These are phyloP conservation scores for Nowickia ferox DNA, from an alignment of 2,888 invertebrate species.

Conservation along the genomic window DNA sequence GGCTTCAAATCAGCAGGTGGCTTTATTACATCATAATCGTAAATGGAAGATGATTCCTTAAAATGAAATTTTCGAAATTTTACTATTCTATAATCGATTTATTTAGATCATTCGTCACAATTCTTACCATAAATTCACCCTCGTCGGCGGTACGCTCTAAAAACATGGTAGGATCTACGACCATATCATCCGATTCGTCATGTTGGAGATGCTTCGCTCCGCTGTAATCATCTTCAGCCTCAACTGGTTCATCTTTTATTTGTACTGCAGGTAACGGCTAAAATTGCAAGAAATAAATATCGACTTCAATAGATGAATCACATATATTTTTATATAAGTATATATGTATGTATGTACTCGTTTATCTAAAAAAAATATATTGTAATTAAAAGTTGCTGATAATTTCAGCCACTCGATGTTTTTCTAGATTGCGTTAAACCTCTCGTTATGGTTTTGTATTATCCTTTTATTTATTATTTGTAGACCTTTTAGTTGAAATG, in stretches of 20 bases:
- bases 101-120: not conserved
- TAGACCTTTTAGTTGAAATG: too few species aligned
- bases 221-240: conserved; percentile 80
- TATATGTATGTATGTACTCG: not conserved
- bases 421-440: too few species aligned
- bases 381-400: not conserved
- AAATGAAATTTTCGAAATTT: not conserved
- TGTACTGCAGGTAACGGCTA: conserved; percentile 81
- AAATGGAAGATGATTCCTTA: conserved; percentile 65
- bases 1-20: conserved; percentile 63
- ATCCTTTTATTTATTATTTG: too few species aligned
- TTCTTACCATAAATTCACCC: conserved; percentile 78
- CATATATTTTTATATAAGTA: conserved; percentile 5
- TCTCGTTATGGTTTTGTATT: too few species aligned
- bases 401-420: not conserved
- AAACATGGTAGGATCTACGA: conserved; percentile 82
- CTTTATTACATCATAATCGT: conserved; percentile 63
- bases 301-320: conserved; percentile 42
- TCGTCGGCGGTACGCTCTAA: conserved; percentile 82
- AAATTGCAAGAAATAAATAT: conserved; percentile 55
- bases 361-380: not conserved
- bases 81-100: not conserved
- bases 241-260: conserved; percentile 82
- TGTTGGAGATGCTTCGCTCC: conserved; percentile 75
- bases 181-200: conserved; percentile 81